These are phyloP conservation scores for Porphyrio hochstetteri DNA, from an alignment of 2,113 vertebrate genomes.

Conservation along the genomic window DNA sequence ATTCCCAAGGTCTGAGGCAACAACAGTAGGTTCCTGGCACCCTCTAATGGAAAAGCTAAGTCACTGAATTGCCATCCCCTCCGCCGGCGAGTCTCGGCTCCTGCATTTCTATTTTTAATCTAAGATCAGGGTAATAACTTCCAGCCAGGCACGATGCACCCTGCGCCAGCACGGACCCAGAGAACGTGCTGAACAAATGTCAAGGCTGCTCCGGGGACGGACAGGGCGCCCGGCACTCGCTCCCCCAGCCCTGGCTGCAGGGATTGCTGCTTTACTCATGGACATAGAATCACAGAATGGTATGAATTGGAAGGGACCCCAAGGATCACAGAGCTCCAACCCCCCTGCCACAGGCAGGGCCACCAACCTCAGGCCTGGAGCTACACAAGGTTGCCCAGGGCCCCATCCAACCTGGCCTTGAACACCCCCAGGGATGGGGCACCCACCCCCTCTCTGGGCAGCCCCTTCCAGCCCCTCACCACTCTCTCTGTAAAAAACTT, in stretches of 20 bases:
- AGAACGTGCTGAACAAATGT: slow-evolving; percentile 39
- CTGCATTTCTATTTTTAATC: slow-evolving; percentile 25
- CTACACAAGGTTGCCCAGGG: too few species aligned
- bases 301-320: too few species aligned
- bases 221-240: not conserved
- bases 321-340: too few species aligned
- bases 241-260: not conserved
- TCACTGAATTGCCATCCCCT: slow-evolving; percentile 2
- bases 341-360: too few species aligned
- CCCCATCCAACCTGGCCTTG: too few species aligned
- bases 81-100: not conserved
- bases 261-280: slow-evolving; percentile 3
- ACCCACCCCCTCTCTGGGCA: too few species aligned
- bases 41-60: slow-evolving; percentile 65
- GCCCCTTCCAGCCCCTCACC: too few species aligned
- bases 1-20: slow-evolving; percentile 8
- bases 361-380: too few species aligned
- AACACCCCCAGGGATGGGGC: too few species aligned
- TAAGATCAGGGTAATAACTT: not conserved
- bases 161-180: not conserved
- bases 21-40: slow-evolving; percentile 55
- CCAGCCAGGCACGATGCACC: not conserved
- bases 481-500: too few species aligned
- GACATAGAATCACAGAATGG: too few species aligned
- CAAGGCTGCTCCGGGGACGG: not conserved